Evolutionary conservation across 2,888 invertebrate species (phyloP).

Genomic region (Anticlea derivata): DNA sequence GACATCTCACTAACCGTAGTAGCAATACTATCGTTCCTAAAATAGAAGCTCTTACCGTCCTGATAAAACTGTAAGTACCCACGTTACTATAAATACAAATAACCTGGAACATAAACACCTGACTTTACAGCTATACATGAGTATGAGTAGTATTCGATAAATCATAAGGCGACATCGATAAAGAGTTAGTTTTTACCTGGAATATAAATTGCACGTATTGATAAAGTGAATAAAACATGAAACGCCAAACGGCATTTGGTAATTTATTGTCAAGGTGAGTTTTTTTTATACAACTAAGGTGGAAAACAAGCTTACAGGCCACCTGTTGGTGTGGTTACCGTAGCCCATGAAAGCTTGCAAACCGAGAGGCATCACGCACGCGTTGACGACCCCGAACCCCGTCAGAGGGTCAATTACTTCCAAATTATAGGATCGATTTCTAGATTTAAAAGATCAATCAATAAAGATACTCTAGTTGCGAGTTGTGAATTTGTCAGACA

Average conservation of each 20-base stretch:
- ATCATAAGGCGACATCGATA: conserved; percentile 11
- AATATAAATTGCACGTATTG: background rate
- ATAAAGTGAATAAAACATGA: too few species aligned
- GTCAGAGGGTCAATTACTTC: too few species aligned
- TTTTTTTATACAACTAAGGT: too few species aligned
- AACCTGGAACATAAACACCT: conserved; percentile 16
- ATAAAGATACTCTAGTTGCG: background rate
- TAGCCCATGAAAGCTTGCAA: too few species aligned
- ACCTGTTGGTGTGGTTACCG: too few species aligned
- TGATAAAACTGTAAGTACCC: conserved; percentile 10
- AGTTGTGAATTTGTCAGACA: background rate
- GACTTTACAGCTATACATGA: conserved; percentile 6
- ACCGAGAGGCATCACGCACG: too few species aligned
- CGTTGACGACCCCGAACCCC: too few species aligned
- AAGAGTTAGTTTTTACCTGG: background rate
- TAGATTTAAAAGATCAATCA: too few species aligned
- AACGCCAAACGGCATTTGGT: too few species aligned
- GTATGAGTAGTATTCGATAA: conserved; percentile 13
- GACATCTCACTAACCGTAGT: background rate
- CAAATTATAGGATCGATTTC: too few species aligned
- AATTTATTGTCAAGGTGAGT: too few species aligned
- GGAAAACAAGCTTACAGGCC: too few species aligned
- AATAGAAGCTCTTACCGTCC: conserved; percentile 16
- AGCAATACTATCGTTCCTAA: conserved; percentile 7
- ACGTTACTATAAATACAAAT: conserved; percentile 14